These are phyloP conservation scores for Monopis laevigella DNA, from an alignment of 2,888 invertebrate genomes.

Conservation along the genomic window DNA sequence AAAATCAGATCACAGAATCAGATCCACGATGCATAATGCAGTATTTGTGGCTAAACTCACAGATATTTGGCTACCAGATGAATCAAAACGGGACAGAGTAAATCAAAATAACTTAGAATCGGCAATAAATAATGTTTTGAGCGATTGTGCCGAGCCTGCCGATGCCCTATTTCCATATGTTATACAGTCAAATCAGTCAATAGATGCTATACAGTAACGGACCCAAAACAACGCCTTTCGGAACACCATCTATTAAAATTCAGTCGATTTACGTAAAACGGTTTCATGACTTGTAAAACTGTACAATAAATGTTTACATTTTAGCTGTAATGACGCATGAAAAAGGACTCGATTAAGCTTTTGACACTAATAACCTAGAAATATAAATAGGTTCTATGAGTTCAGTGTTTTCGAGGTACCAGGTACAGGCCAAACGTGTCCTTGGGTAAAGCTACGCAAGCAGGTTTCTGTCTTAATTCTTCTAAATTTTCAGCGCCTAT, in stretches of 20 bases:
- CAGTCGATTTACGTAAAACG: neutral
- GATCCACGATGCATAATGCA: neutral
- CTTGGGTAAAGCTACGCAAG: slow-evolving; percentile 79
- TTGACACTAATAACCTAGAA: too few species aligned
- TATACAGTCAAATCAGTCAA: slow-evolving; percentile 3
- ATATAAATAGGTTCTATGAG: too few species aligned
- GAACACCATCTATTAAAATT: neutral
- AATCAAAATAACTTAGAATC: neutral
- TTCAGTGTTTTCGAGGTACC: slow-evolving; percentile 59
- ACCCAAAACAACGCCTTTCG: neutral
- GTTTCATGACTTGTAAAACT: neutral
- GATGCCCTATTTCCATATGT: neutral
- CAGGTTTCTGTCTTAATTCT: slow-evolving; percentile 68
- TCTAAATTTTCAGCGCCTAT: slow-evolving; percentile 63
- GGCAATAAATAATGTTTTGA: slow-evolving; percentile 3
- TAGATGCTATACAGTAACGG: neutral
- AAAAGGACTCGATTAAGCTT: too few species aligned
- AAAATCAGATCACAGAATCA: neutral
- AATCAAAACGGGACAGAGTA: neutral
- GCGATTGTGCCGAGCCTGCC: neutral
- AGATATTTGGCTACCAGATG: neutral
- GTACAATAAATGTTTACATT: too few species aligned
- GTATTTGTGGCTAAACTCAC: neutral
- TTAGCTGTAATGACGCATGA: too few species aligned
- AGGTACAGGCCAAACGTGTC: slow-evolving; percentile 74